A percentile compares a stretch with the other conserved stretches of the same genome.
Evolutionary conservation across 2,797 vertebrate genomes (phyloP).

Genomic region (Acrossocheilus fasciatus): DNA sequence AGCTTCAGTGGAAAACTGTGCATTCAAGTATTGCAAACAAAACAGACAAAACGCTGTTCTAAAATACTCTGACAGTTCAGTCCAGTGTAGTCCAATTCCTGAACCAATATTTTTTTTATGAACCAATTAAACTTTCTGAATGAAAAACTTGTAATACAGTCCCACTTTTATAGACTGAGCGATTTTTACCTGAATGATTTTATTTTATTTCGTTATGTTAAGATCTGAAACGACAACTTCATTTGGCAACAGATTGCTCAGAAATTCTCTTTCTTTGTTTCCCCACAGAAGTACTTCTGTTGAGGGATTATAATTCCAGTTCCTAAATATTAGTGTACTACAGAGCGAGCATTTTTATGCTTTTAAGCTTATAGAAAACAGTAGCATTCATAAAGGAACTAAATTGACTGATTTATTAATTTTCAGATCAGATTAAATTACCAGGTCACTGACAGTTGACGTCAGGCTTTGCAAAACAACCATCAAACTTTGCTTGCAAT

Average conservation of each 20-base stretch:
- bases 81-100: background rate
- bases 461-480: constrained; percentile 6
- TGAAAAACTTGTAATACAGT: background rate
- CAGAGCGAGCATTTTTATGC: background rate
- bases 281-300: background rate
- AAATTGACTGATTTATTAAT: background rate
- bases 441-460: background rate
- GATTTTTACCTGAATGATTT: background rate
- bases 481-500: background rate
- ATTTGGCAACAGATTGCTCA: background rate
- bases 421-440: background rate
- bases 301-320: background rate
- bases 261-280: background rate
- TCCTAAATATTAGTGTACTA: background rate
- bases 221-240: background rate
- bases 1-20: background rate
- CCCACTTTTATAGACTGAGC: background rate
- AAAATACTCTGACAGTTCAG: background rate
- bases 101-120: background rate
- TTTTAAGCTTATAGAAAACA: background rate
- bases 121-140: background rate
- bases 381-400: background rate
- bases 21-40: background rate
- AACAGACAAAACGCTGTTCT: background rate
- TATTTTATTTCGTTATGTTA: background rate